A percentile compares a stretch with the other conserved stretches of the same genome.
phyloP scores from a whole-genome alignment of 2,888 invertebrate genomes.

The Bugulina stolonifera region DNA sequence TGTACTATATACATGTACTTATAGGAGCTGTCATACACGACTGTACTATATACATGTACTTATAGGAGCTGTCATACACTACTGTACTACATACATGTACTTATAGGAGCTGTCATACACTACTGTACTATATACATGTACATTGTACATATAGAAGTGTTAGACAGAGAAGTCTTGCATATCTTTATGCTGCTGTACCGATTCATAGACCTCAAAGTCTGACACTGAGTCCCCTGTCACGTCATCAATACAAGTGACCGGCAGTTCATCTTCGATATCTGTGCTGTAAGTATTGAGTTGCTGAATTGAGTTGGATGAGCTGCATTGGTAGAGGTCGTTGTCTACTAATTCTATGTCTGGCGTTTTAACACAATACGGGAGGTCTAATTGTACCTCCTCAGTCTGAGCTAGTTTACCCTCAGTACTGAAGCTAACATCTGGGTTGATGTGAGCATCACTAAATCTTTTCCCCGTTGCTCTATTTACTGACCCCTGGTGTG shows the following conservation, averaged over 20 bases:
- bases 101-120: too few relatives aligned
- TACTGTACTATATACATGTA: too few relatives aligned
- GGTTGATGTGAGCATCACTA: not conserved
- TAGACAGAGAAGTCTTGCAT: not conserved
- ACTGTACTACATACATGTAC: too few relatives aligned
- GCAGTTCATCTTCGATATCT: not conserved
- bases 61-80: too few relatives aligned
- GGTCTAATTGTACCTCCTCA: conserved; percentile 3
- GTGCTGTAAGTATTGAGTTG: not conserved
- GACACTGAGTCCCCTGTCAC: not conserved
- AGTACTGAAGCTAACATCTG: not conserved
- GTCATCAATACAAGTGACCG: conserved; percentile 22
- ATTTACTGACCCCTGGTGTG: too few relatives aligned
- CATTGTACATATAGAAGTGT: too few relatives aligned
- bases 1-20: too few relatives aligned
- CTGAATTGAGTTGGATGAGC: not conserved
- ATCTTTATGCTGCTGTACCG: not conserved
- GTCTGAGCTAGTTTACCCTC: conserved; percentile 17
- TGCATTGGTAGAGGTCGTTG: not conserved
- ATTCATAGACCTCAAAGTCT: not conserved
- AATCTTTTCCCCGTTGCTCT: conserved; percentile 2
- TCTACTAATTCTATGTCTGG: not conserved
- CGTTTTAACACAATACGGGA: not conserved
- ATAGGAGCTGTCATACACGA: too few relatives aligned
- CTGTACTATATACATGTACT: too few relatives aligned